Evolutionary conservation across 92 coral and sea anemone genomes (phyloP), one percentile per base, ranked within the genome.

Genomic region (Umimayanthus kanabou): DNA sequence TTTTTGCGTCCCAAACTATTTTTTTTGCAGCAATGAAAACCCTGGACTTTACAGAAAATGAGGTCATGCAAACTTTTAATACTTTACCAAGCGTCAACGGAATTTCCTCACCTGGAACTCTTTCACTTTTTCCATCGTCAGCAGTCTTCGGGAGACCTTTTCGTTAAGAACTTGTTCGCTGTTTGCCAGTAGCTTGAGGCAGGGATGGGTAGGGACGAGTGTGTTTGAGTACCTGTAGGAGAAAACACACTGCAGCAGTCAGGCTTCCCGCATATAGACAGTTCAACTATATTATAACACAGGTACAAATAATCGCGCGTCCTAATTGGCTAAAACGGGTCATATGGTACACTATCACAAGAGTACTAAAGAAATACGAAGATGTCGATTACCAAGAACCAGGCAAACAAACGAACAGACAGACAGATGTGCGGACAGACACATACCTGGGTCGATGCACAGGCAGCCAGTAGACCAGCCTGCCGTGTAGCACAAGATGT

Each of bases 401-500:
- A 10, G 8, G 0, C 6, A 9, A 43, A 43, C 49, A 43, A 3
- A 43, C 4, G 50, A 0, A 1, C 9, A 61, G 23, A 14, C 61
- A 16, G 25, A 47, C 26, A 25, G 55, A 45, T 30, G 66, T 1
- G 70, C 77, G 23, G 20, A n/a, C 25, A 11, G 37, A 25, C 40
- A 73, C 85, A 13, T 73, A 97, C 99, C 97, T 95, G 0, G 94
- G 93, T 77, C 92, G 90, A 73, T 97, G 81, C 26, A 93, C 91
- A 8, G 99, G 99, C 9, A 97, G 95, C 99, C 99, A 97, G 45
- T 92, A 97, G 4, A 97, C 98, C 8, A 97, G 91, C 72, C 98
- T 89, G 50, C 99, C 99, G 73, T 92, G 88, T 28, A 95, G 88
- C 37, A 94, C 96, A 4, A 97, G 96, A 75, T 93, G 88, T 28